phyloP scores from a whole-genome alignment of 2,797 vertebrate genomes.

The Sebastes minor region DNA sequence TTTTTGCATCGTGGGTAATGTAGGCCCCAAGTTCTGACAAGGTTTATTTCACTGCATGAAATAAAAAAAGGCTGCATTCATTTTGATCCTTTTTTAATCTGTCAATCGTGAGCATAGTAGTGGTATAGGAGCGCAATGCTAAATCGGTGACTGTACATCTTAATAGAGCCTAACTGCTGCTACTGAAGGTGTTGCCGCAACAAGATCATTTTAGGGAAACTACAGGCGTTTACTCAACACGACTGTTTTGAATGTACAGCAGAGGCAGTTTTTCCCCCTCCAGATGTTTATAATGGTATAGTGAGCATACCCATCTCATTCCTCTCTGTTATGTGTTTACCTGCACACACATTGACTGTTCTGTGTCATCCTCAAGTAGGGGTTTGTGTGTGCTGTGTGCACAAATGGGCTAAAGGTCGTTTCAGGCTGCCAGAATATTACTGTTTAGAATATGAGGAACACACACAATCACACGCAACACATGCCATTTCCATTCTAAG shows the following conservation, averaged over 20 bases:
- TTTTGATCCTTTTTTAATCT: not conserved
- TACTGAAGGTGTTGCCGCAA: not conserved
- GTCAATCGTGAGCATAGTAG: not conserved
- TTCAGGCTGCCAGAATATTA: not conserved
- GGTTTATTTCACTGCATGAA: not conserved
- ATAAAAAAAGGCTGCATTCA: not conserved
- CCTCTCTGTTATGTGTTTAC: slow-evolving; percentile 24
- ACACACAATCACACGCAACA: not conserved
- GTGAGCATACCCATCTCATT: slow-evolving; percentile 4
- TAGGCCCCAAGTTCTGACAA: not conserved
- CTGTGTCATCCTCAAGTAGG: not conserved
- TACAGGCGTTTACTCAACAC: not conserved
- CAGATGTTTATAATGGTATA: slow-evolving; percentile 24
- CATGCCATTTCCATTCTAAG: not conserved
- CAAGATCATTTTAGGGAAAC: slow-evolving; percentile 12
- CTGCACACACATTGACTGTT: not conserved
- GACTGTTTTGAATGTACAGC: slow-evolving; percentile 24
- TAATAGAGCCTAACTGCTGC: not conserved
- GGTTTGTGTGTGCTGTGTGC: not conserved
- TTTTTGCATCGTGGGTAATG: not conserved
- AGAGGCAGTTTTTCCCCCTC: slow-evolving; percentile 13
- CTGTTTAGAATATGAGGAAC: not conserved
- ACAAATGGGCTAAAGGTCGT: not conserved
- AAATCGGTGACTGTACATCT: not conserved
- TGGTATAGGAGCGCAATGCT: not conserved